Evolutionary conservation across 1,140 invertebrate species (phyloP), one percentile per base, ranked within the genome.

Genomic region (Ceratitis capitata): DNA sequence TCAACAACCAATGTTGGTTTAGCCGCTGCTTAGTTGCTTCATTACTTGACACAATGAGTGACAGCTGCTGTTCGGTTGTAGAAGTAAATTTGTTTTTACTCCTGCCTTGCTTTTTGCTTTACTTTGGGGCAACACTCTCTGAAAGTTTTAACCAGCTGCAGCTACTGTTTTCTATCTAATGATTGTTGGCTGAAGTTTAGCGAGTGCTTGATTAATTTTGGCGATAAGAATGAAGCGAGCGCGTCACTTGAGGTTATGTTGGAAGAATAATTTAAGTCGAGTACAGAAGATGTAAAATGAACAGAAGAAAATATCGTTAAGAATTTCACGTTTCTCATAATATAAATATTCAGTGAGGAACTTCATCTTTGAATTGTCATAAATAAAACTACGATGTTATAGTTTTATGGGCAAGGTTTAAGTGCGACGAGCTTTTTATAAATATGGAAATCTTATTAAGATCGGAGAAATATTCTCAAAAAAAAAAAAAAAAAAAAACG

Each of bases 1-100:
- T 19, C 16, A 53, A 19, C 16, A 9, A 74, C 5, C 32, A 74
- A 42, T 32, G 69, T 26, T 45, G 69, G 42, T 23, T 10, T 14
- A 29, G 61, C 6, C 26, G n/a, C n/a, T 47, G 69, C 69, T 19
- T 19, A 78, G 69, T 78, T 78, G 69, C 69, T 78, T 78, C 69
- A 45, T 78, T 78, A 78, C 39, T 78, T 78, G 69, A 78, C 42
- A 78, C 69, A 42, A 78, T 78, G 69, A 78, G 69, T 78, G 69
- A 78, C 69, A 78, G 69, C 69, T 78, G 61, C 61, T 64, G 69
- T 23, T 78, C n/a, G 69, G 69, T 78, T 39, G 69, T n/a, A 26
- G 19, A 42, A 74, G 16, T 74, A 78, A 45, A 35, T 78, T 78
- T 69, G 61, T 69, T 56, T 56, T 56, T n/a, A 14, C 32, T 16